Percentiles rank a stretch among this genome's conserved stretches.
phyloP scores from a whole-genome alignment of 2,888 invertebrate genomes.

The Nysson spinosus region DNA sequence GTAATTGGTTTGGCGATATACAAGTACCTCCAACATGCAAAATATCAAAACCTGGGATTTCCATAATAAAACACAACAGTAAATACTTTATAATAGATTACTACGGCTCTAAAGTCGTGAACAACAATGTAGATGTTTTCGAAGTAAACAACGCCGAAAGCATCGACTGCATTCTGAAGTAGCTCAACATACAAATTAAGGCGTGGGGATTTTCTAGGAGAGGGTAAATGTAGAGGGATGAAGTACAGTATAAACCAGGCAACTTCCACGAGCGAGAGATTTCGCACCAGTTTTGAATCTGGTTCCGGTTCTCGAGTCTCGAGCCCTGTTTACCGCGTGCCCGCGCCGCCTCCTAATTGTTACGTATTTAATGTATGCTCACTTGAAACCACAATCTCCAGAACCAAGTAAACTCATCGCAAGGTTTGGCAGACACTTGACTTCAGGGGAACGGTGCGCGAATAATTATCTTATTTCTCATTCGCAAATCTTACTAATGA shows the following conservation, averaged over 20 bases:
- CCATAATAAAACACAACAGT: too few species aligned
- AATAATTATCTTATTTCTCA: conserved; percentile 29
- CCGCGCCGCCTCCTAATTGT: conserved; percentile 31
- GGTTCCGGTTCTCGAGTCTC: conserved; percentile 39
- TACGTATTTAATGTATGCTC: conserved; percentile 39
- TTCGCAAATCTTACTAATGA: not conserved
- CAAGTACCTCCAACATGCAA: too few species aligned
- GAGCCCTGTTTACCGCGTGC: conserved; percentile 29
- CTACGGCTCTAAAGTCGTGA: too few species aligned
- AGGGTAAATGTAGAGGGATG: conserved; percentile 1
- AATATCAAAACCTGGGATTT: too few species aligned
- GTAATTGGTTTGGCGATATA: too few species aligned
- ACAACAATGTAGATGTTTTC: too few species aligned
- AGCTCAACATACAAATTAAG: conserved; percentile 22
- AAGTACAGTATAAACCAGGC: conserved; percentile 8
- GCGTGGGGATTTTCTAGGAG: too few species aligned
- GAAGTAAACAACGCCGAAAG: too few species aligned
- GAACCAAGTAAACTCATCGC: conserved; percentile 36
- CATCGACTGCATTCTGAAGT: too few species aligned
- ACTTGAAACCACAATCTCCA: conserved; percentile 38
- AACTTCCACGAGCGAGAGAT: conserved; percentile 47
- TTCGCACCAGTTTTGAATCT: conserved; percentile 60
- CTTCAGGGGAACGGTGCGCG: conserved; percentile 9
- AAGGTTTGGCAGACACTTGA: conserved; percentile 34
- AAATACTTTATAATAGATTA: too few species aligned